phyloP scores from a whole-genome alignment of 2,888 invertebrate genomes.

The Pristionchus fissidentatus region DNA sequence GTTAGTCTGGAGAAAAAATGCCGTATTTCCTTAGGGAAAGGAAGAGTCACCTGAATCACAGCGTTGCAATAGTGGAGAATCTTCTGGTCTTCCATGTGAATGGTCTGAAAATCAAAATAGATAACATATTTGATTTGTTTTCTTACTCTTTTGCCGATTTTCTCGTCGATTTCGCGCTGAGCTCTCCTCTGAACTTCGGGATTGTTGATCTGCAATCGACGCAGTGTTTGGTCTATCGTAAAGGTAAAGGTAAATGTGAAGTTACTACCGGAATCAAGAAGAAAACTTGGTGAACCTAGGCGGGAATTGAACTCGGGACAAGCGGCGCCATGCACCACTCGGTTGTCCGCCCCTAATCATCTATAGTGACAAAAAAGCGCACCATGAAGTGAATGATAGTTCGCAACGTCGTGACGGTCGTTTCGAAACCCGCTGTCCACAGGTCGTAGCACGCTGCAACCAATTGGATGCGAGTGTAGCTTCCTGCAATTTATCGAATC shows the following conservation, averaged over 20 bases:
- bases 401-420: background rate
- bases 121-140: too few relatives aligned
- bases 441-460: background rate
- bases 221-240: too few relatives aligned
- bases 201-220: background rate
- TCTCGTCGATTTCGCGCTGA: conserved; percentile 22
- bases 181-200: conserved; percentile 5
- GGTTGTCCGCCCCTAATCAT: too few relatives aligned
- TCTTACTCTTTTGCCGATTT: conserved; percentile 17
- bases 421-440: background rate
- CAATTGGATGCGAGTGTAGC: background rate
- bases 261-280: too few relatives aligned
- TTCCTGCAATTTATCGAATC: too few relatives aligned
- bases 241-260: too few relatives aligned
- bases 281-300: too few relatives aligned
- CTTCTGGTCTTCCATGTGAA: conserved; percentile 32
- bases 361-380: too few relatives aligned
- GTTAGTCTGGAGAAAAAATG: too few relatives aligned
- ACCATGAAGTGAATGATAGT: background rate
- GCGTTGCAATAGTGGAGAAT: conserved; percentile 13
- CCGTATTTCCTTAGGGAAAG: too few relatives aligned
- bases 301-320: too few relatives aligned
- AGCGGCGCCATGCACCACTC: too few relatives aligned
- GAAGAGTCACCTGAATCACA: background rate
- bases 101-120: background rate